Evolutionary conservation across 1,140 invertebrate genomes (phyloP), one percentile per base, ranked within the genome.

Genomic region (Kradibia gibbosae): DNA sequence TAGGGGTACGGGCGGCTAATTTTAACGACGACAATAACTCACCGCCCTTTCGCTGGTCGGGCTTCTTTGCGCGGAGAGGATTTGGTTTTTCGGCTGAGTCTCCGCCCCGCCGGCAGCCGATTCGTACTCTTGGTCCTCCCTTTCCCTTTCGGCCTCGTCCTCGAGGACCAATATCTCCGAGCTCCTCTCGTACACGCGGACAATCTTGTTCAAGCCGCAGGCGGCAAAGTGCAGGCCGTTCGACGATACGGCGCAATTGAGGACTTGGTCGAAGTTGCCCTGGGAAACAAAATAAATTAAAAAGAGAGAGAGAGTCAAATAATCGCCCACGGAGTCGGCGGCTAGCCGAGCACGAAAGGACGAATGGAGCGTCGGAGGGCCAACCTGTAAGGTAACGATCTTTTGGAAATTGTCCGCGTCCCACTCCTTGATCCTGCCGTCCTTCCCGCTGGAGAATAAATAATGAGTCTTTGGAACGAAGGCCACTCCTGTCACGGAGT

Each of bases 371-470:
- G n/a, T n/a, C n/a, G n/a, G n/a, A n/a, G n/a, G n/a, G n/a, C 78
- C 89, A 93, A 97, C 96, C 90, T 96, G 93, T n/a, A 99, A 90
- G 0, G 97, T 98, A 13, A 95, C 92, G 78, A 99, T 97, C 91
- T 97, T 96, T 85, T 98, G 94, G 88, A 97, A 99, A 73, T 93
- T 96, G 88, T 99, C 98, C 0, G 94, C 98, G 92, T 99, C 98
- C 98, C 99, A 99, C 90, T 99, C 95, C 90, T 99, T 99, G 0
- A 99, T 92, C 88, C 95, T 96, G 3, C 97, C 97, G 91, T 99
- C 98, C 91, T 97, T 98, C 0, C 97, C 96, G 80, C 94, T 95
- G 3, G 96, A 96, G 89, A 99, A 99, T 87, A 99, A 95, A 87
- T 98, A 94, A 91, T 99, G 97, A 8, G 98, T 99, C 81, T 94